phyloP scores from a whole-genome alignment of 1,140 invertebrate genomes.

The Nilaparvata lugens region DNA sequence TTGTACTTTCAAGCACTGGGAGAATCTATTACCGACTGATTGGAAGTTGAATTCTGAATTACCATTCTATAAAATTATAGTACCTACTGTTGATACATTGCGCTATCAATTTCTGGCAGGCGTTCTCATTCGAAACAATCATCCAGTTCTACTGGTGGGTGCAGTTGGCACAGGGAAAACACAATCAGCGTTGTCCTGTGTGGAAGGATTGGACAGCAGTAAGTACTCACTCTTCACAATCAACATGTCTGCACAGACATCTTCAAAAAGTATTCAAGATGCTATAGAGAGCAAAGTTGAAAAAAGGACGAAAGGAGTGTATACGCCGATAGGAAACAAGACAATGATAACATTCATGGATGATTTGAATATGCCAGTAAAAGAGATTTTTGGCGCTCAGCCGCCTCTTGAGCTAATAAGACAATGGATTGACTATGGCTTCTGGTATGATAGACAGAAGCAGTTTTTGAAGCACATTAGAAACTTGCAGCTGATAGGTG shows the following conservation, averaged over 20 bases:
- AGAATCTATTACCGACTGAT: constrained; percentile 55
- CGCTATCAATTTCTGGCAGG: constrained; percentile 63
- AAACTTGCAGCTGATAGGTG: constrained; percentile 60
- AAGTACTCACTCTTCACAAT: constrained; percentile 58
- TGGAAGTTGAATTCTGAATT: constrained; percentile 60
- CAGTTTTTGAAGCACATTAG: constrained; percentile 62
- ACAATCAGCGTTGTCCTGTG: constrained; percentile 55
- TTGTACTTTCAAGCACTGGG: constrained; percentile 62
- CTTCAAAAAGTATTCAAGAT: constrained; percentile 64
- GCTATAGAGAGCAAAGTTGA: constrained; percentile 71
- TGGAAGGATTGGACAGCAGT: constrained; percentile 49
- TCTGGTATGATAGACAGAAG: constrained; percentile 71
- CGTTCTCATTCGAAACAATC: constrained; percentile 46
- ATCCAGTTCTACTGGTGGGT: constrained; percentile 63
- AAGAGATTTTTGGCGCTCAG: constrained; percentile 75
- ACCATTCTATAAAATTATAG: constrained; percentile 71
- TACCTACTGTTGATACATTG: constrained; percentile 75
- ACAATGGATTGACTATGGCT: constrained; percentile 80
- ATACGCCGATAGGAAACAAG: constrained; percentile 62
- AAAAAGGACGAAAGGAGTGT: constrained; percentile 73
- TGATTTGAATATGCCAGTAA: constrained; percentile 84
- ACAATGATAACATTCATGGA: constrained; percentile 76
- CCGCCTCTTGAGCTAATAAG: constrained; percentile 73
- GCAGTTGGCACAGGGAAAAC: constrained; percentile 77
- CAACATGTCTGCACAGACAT: constrained; percentile 78